Percentiles rank a stretch among this genome's conserved stretches.
Evolutionary conservation across 2,888 invertebrate species (phyloP).

Genomic region (Papilio elwesi): DNA sequence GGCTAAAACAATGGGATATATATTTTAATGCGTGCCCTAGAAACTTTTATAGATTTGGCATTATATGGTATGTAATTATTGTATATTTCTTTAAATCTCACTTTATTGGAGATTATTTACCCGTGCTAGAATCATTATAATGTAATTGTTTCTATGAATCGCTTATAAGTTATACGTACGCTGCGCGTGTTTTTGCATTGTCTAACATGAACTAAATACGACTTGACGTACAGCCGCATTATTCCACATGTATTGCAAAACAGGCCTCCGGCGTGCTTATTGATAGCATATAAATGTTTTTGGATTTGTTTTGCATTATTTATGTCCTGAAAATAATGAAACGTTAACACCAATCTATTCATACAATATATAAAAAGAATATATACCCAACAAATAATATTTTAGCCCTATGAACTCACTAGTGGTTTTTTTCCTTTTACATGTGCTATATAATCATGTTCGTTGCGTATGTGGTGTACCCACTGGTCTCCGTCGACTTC

Average conservation of each 20-base stretch:
- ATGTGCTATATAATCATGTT: constrained; percentile 52
- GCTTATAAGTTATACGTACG: constrained; percentile 6
- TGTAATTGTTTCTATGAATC: too few relatives aligned
- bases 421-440: constrained; percentile 45
- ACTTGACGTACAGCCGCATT: constrained; percentile 46
- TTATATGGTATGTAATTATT: too few relatives aligned
- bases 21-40: not conserved
- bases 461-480: constrained; percentile 45
- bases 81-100: too few relatives aligned
- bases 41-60: not conserved
- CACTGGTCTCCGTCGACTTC: constrained; percentile 42
- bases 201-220: constrained; percentile 44
- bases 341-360: not conserved
- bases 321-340: constrained; percentile 40
- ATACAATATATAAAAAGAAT: not conserved
- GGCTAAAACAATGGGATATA: constrained; percentile 1
- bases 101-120: too few relatives aligned
- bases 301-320: constrained; percentile 34
- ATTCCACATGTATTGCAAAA: constrained; percentile 47
- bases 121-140: too few relatives aligned
- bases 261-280: constrained; percentile 38
- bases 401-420: constrained; percentile 39
- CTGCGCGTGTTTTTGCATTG: constrained; percentile 26
- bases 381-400: not conserved
- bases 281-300: constrained; percentile 40